A percentile compares a stretch with the other conserved stretches of the same genome.
Evolutionary conservation across 2,113 vertebrate species (phyloP).

Genomic region (Dolichallabes microphthalmus): DNA sequence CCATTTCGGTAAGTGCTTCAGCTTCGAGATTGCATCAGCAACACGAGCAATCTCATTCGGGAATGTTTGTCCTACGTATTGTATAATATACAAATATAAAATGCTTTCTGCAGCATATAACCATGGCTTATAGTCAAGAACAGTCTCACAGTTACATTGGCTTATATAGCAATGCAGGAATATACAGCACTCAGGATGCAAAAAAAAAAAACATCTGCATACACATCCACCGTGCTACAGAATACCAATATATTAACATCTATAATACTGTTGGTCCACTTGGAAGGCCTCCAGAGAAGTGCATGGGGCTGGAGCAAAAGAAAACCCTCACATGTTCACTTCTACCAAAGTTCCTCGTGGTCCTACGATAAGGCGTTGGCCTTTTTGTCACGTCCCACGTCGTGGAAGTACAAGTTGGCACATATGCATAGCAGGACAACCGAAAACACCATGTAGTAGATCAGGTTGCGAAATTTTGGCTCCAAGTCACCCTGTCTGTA

Average conservation of each 20-base stretch:
- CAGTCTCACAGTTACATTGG: conserved; percentile 29
- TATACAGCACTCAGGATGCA: conserved; percentile 36
- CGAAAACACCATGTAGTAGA: conserved; percentile 93
- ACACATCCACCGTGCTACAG: conserved; percentile 46
- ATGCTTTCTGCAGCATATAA: conserved; percentile 61
- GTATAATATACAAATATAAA: conserved; percentile 60
- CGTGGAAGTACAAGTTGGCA: conserved; percentile 98
- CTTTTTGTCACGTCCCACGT: conserved; percentile 78
- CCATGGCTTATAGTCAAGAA: conserved; percentile 64
- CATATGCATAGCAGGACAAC: conserved; percentile 95
- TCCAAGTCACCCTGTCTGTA: conserved; percentile 97
- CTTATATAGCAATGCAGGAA: conserved; percentile 37
- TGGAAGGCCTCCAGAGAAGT: conserved; percentile 22
- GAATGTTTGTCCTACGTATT: conserved; percentile 65
- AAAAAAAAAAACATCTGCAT: conserved; percentile 18
- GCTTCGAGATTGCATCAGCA: conserved; percentile 45
- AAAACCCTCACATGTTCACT: conserved; percentile 19
- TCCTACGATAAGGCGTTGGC: conserved; percentile 50
- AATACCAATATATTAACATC: conserved; percentile 29
- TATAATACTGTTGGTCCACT: conserved; percentile 35
- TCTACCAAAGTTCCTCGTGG: background rate
- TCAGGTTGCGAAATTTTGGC: conserved; percentile 95
- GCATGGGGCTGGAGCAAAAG: background rate
- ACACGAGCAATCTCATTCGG: conserved; percentile 49
- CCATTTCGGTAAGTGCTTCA: conserved; percentile 44